A percentile compares a stretch with the other conserved stretches of the same genome.
Evolutionary conservation across 2,888 invertebrate species (phyloP).

Genomic region (Tuberolachnus salignus): DNA sequence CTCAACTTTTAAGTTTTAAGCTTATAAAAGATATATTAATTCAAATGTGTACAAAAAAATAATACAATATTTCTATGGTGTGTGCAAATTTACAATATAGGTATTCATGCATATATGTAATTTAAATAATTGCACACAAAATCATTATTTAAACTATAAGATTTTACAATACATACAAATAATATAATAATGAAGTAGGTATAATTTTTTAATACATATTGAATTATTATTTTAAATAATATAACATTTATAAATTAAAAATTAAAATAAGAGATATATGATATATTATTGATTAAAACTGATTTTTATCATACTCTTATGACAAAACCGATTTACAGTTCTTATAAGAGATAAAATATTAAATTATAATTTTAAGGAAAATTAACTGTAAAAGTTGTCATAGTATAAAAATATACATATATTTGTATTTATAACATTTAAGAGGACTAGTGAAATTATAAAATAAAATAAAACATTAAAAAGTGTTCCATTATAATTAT

Average conservation of each 20-base stretch:
- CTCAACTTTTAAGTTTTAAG: background rate
- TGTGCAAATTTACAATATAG: constrained; percentile 25
- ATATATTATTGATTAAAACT: background rate
- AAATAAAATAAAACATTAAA: constrained; percentile 22
- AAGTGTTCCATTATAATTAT: background rate
- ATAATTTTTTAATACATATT: constrained; percentile 14
- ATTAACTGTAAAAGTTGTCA: background rate
- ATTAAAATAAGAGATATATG: background rate
- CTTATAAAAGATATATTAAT: background rate
- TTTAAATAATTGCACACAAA: constrained; percentile 42
- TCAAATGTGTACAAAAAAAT: background rate
- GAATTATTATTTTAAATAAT: background rate
- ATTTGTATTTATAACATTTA: constrained; percentile 16
- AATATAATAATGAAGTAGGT: background rate
- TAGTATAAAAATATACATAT: constrained; percentile 27
- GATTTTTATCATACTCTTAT: background rate
- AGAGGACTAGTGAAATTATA: constrained; percentile 12
- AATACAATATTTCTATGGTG: background rate
- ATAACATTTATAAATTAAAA: background rate
- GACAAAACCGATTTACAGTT: constrained; percentile 11
- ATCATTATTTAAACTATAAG: constrained; percentile 1
- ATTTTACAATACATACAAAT: background rate
- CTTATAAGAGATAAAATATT: background rate
- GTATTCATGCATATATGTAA: constrained; percentile 19
- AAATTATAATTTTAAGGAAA: background rate